Percentiles rank a stretch among this genome's conserved stretches.
These are phyloP conservation scores for Sarcophaga variegata DNA, from an alignment of 2,888 invertebrate genomes.

Conservation along the genomic window DNA sequence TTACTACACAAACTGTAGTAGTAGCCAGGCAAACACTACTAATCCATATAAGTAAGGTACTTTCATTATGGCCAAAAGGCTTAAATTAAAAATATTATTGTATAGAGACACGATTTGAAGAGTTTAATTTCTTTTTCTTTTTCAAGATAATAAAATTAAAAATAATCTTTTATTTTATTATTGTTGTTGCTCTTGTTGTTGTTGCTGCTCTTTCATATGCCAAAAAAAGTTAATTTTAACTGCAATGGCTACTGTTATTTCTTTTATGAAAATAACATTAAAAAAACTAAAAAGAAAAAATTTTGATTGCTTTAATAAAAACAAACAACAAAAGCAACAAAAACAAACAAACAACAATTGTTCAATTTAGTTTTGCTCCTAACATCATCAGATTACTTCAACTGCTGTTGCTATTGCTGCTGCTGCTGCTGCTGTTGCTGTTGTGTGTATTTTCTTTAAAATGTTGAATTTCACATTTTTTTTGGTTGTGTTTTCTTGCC, in stretches of 20 bases:
- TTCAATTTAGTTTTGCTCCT: conserved; percentile 45
- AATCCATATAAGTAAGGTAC: neutral
- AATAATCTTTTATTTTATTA: conserved; percentile 43
- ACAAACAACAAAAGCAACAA: conserved; percentile 52
- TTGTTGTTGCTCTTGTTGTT: neutral
- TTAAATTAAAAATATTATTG: conserved; percentile 24
- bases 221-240: conserved; percentile 31
- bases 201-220: neutral
- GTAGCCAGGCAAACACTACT: no score
- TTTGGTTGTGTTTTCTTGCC: conserved; percentile 13
- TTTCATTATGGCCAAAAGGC: neutral
- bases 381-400: conserved; percentile 55
- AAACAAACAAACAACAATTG: conserved; percentile 51
- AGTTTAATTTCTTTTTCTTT: neutral
- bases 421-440: conserved; percentile 1
- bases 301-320: conserved; percentile 60
- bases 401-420: neutral
- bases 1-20: conserved; percentile 11
- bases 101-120: conserved; percentile 40
- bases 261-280: conserved; percentile 30
- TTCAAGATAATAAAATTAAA: conserved; percentile 48
- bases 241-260: conserved; percentile 57
- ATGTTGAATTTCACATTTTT: conserved; percentile 58
- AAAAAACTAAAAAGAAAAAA: conserved; percentile 8
- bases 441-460: conserved; percentile 40